Conservation (phyloP, 2,797 vertebrate genomes). For the Cyclopterus lumpus region DNA sequence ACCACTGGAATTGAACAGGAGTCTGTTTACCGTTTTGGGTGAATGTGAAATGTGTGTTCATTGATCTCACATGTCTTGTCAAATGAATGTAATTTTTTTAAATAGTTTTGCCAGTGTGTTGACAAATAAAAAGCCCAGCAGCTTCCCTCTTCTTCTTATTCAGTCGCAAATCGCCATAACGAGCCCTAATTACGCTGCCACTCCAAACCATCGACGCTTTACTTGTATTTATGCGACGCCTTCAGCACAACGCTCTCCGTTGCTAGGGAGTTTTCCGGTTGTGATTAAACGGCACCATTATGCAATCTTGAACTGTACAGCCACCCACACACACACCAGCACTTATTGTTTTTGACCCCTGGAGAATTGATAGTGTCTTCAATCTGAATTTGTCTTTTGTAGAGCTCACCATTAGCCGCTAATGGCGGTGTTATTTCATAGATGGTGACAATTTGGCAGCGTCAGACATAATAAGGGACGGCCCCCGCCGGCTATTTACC, state of each 20-base stretch:
- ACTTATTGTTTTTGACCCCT: slow-evolving; percentile 52
- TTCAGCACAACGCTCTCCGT: slow-evolving; percentile 13
- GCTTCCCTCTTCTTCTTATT: background rate
- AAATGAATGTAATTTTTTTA: background rate
- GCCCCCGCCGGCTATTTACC: slow-evolving; percentile 66
- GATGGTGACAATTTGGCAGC: slow-evolving; percentile 71
- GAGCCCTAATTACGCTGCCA: slow-evolving; percentile 45
- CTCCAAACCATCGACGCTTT: slow-evolving; percentile 29
- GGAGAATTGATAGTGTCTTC: slow-evolving; percentile 59
- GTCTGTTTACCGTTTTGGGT: slow-evolving; percentile 1
- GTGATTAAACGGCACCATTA: slow-evolving; percentile 54
- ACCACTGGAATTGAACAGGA: background rate
- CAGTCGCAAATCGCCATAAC: slow-evolving; percentile 44
- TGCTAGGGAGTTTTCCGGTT: slow-evolving; percentile 22
- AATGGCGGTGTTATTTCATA: slow-evolving; percentile 75
- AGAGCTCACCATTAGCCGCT: slow-evolving; percentile 70
- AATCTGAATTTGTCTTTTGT: slow-evolving; percentile 57
- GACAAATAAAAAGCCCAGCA: slow-evolving; percentile 16
- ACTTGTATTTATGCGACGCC: slow-evolving; percentile 25
- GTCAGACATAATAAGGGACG: slow-evolving; percentile 61
- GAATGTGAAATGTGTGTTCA: background rate
- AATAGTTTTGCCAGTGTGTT: slow-evolving; percentile 24
- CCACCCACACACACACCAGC: background rate
- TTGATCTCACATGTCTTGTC: background rate
- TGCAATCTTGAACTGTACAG: slow-evolving; percentile 17